phyloP scores from a whole-genome alignment of 1,140 invertebrate species.

The Papilio machaon region DNA sequence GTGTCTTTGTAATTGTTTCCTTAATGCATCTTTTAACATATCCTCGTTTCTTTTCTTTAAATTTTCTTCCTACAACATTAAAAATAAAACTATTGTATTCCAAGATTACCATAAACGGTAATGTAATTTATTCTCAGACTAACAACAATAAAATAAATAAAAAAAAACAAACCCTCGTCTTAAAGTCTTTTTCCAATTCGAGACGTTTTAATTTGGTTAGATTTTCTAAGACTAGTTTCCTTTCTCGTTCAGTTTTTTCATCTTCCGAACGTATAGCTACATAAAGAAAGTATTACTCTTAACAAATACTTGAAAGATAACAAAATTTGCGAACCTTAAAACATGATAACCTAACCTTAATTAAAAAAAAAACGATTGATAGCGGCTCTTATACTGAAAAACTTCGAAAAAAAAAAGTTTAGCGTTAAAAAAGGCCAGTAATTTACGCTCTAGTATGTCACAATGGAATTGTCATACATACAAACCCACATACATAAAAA shows the following conservation, averaged over 20 bases:
- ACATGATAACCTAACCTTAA: too few species aligned
- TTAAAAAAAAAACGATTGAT: too few species aligned
- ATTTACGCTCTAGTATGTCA: too few species aligned
- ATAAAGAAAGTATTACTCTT: background rate
- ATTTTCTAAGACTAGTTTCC: constrained; percentile 43
- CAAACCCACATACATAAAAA: too few species aligned
- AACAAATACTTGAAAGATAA: too few species aligned
- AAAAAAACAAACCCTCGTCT: constrained; percentile 47
- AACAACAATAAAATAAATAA: background rate
- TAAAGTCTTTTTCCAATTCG: constrained; percentile 58
- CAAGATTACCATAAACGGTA: too few species aligned
- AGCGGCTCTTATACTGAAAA: too few species aligned
- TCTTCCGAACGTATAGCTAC: constrained; percentile 44
- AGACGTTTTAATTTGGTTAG: constrained; percentile 46
- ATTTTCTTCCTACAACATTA: constrained; percentile 50
- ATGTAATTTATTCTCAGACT: background rate
- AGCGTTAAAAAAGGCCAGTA: too few species aligned
- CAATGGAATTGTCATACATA: too few species aligned
- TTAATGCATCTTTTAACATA: constrained; percentile 51
- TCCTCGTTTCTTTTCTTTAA: constrained; percentile 51
- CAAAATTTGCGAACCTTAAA: too few species aligned
- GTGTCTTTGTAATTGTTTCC: constrained; percentile 54
- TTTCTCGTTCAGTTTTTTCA: constrained; percentile 46
- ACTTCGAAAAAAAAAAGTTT: too few species aligned
- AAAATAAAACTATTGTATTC: constrained; percentile 21